A percentile compares a stretch with the other conserved stretches of the same genome.
These are phyloP conservation scores for Leptoclinus maculatus DNA, from an alignment of 2,797 vertebrate genomes.

Conservation along the genomic window DNA sequence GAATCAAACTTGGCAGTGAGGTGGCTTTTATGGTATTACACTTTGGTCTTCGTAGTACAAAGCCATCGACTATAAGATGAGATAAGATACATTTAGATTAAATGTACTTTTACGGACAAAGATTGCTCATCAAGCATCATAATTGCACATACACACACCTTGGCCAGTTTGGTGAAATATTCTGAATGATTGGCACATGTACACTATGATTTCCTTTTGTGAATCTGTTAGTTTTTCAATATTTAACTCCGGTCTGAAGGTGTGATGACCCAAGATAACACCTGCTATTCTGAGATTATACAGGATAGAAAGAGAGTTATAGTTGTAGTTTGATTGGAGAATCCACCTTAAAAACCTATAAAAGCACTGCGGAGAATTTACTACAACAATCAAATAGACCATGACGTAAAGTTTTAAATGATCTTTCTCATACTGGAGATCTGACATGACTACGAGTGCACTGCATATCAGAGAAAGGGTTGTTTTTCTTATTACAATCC, in stretches of 20 bases:
- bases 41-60: not conserved
- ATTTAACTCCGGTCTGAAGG: not conserved
- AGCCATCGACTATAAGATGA: not conserved
- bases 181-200: not conserved
- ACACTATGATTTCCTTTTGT: not conserved
- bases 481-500: not conserved
- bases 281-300: not conserved
- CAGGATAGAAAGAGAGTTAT: not conserved
- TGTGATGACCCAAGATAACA: not conserved
- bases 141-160: not conserved
- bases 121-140: too few species aligned
- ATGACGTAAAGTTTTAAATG: not conserved
- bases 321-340: not conserved
- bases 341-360: not conserved
- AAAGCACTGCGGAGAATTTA: not conserved
- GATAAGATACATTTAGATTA: not conserved
- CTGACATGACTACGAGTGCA: not conserved
- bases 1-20: not conserved
- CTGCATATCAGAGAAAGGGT: not conserved
- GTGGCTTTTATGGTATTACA: not conserved
- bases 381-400: not conserved
- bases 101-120: not conserved
- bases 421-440: not conserved
- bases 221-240: not conserved
- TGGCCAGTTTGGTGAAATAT: not conserved